These are phyloP conservation scores for Porites lobata DNA, from an alignment of 92 coral and sea anemone genomes.

Conservation along the genomic window DNA sequence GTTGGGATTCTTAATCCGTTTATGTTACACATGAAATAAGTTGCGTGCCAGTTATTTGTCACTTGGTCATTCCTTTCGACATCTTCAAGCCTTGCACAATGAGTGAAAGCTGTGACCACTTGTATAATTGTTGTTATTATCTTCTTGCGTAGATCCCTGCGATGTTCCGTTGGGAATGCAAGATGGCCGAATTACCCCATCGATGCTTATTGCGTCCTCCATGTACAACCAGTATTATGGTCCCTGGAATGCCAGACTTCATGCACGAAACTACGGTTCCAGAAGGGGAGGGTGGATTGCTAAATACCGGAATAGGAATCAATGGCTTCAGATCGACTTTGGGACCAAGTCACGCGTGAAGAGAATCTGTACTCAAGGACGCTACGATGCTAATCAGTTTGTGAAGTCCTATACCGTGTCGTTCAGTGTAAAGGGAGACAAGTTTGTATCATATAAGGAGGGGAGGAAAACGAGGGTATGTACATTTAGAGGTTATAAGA, in stretches of 20 bases:
- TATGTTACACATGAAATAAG: no score
- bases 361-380: conserved; percentile 67
- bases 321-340: conserved; percentile 78
- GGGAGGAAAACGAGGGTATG: conserved; percentile 54
- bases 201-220: conserved; percentile 80
- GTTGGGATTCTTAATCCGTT: no score
- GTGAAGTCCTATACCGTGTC: conserved; percentile 68
- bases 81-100: no score
- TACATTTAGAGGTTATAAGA: no score
- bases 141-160: conserved; percentile 66
- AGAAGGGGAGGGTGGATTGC: conserved; percentile 78
- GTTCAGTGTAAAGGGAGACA: conserved; percentile 58
- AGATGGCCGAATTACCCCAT: conserved; percentile 75
- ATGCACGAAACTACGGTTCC: conserved; percentile 70
- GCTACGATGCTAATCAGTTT: conserved; percentile 78
- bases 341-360: conserved; percentile 60
- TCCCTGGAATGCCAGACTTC: conserved; percentile 89
- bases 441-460: conserved; percentile 60
- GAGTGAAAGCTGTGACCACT: not conserved
- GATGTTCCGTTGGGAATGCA: conserved; percentile 85
- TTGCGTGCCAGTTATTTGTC: no score
- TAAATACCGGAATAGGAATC: conserved; percentile 45
- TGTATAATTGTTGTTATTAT: not conserved
- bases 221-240: conserved; percentile 78
- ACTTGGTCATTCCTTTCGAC: no score